Evolutionary conservation across 2,113 vertebrate genomes (phyloP).

Genomic region (Melanerpes aurifrons): DNA sequence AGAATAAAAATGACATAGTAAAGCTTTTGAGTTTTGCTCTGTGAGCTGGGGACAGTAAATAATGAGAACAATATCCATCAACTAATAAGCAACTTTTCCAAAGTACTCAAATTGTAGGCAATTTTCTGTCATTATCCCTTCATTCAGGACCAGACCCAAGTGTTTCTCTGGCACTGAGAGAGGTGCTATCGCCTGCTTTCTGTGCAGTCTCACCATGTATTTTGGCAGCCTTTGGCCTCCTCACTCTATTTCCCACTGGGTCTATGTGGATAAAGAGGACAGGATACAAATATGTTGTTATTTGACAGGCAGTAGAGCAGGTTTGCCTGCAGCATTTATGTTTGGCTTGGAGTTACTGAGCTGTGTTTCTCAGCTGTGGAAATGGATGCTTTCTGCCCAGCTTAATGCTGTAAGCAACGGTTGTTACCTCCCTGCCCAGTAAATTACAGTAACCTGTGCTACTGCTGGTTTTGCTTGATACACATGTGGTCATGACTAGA

Average conservation of each 20-base stretch:
- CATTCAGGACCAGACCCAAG: background rate
- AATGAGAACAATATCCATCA: background rate
- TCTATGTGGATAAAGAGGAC: background rate
- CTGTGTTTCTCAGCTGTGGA: background rate
- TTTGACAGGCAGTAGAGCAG: background rate
- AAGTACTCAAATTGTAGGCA: background rate
- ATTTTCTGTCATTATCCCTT: background rate
- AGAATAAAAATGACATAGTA: background rate
- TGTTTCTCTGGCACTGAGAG: background rate
- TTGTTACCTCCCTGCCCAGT: background rate
- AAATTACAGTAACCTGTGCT: background rate
- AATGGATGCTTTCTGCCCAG: background rate
- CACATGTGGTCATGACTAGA: background rate
- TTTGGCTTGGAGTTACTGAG: background rate
- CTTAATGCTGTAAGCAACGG: background rate
- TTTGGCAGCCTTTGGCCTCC: background rate
- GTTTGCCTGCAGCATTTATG: background rate
- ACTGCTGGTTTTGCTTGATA: background rate
- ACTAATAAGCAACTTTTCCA: background rate
- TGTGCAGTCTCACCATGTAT: background rate
- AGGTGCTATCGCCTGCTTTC: background rate
- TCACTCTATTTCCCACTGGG: background rate
- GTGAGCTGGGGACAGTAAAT: background rate
- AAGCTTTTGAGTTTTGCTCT: background rate
- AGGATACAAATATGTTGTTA: background rate